These are phyloP conservation scores for Troides oblongomaculatus DNA, from an alignment of 2,888 invertebrate genomes.

Conservation along the genomic window DNA sequence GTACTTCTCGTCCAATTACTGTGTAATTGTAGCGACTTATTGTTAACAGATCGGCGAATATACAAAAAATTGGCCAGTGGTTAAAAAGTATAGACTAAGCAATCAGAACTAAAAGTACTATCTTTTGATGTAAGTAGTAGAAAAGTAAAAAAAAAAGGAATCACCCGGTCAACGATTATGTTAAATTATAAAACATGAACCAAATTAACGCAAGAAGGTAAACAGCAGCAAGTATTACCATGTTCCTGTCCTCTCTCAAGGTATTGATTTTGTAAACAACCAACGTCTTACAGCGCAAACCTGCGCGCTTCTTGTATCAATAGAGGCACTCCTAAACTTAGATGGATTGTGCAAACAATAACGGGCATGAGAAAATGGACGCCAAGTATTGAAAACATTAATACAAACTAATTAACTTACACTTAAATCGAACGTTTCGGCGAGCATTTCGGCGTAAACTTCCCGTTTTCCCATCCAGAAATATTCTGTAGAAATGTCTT, in stretches of 20 bases:
- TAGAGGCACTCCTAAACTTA: conserved; percentile 35
- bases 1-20: no score
- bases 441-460: conserved; percentile 71
- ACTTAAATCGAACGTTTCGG: conserved; percentile 58
- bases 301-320: conserved; percentile 31
- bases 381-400: conserved; percentile 38
- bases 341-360: conserved; percentile 45
- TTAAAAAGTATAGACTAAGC: no score
- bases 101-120: no score
- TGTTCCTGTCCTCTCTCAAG: background rate
- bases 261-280: conserved; percentile 45
- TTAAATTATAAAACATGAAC: no score
- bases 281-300: conserved; percentile 35
- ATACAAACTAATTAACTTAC: conserved; percentile 48
- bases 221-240: no score
- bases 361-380: conserved; percentile 51
- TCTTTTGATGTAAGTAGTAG: no score
- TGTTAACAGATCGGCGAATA: no score
- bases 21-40: no score
- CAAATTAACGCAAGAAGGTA: no score
- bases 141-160: no score
- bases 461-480: conserved; percentile 76
- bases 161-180: no score
- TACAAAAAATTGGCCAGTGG: no score
- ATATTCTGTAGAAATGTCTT: conserved; percentile 75